These are phyloP conservation scores for Xiphophorus maculatus DNA, from an alignment of 2,113 vertebrate genomes.

Conservation along the genomic window DNA sequence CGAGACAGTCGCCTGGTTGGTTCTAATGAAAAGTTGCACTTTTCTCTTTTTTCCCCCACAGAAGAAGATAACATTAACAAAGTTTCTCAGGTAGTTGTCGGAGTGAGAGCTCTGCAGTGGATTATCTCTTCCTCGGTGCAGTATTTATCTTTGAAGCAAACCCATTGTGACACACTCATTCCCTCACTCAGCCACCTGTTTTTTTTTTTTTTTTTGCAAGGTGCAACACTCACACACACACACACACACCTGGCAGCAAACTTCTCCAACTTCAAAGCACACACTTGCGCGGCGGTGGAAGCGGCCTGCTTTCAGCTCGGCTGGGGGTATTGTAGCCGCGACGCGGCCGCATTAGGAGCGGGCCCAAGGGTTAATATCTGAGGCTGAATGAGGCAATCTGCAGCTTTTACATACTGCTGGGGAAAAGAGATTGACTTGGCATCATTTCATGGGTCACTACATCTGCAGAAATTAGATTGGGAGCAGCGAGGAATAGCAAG, in stretches of 20 bases:
- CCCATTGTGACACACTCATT: slow-evolving; percentile 9
- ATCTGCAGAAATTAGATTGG: slow-evolving; percentile 77
- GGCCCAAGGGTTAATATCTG: slow-evolving; percentile 67
- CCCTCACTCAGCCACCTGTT: slow-evolving; percentile 10
- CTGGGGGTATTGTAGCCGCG: slow-evolving; percentile 28
- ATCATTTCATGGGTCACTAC: slow-evolving; percentile 81
- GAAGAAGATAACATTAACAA: slow-evolving; percentile 46
- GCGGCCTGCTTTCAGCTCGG: slow-evolving; percentile 42
- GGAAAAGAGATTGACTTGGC: slow-evolving; percentile 67
- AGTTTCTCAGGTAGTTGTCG: slow-evolving; percentile 15
- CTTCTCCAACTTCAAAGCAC: slow-evolving; percentile 38
- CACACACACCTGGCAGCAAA: slow-evolving; percentile 32
- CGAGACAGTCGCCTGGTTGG: slow-evolving; percentile 45
- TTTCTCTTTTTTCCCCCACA: neutral
- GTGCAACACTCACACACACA: slow-evolving; percentile 7
- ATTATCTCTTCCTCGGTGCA: slow-evolving; percentile 45
- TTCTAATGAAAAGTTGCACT: slow-evolving; percentile 28
- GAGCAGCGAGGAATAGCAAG: slow-evolving; percentile 61
- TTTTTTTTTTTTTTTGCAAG: neutral
- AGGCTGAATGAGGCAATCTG: slow-evolving; percentile 75
- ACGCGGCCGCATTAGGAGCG: slow-evolving; percentile 50
- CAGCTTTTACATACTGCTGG: slow-evolving; percentile 73
- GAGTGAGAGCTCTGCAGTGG: slow-evolving; percentile 37
- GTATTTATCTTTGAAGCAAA: slow-evolving; percentile 48
- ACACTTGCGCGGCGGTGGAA: slow-evolving; percentile 23